Evolutionary conservation across 2,113 vertebrate genomes (phyloP).

Genomic region (Istiophorus platypterus): DNA sequence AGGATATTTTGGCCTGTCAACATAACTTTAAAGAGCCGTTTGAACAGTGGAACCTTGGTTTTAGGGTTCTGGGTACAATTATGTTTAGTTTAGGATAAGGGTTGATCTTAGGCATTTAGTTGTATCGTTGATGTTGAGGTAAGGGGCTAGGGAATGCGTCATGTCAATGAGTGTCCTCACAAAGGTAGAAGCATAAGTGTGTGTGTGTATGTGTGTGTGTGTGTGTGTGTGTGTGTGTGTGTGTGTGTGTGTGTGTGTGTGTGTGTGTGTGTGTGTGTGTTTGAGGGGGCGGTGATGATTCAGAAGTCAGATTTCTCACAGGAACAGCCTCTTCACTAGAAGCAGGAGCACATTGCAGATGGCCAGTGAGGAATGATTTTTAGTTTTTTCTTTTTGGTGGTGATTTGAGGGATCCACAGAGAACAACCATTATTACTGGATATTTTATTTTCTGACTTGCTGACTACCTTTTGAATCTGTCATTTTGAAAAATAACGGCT

Average conservation of each 20-base stretch:
- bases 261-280: conserved; percentile 32
- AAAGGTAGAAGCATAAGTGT: no score
- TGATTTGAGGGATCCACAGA: background rate
- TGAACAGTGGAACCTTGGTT: no score
- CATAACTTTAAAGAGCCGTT: no score
- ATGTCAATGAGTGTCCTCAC: no score
- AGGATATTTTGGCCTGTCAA: no score
- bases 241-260: conserved; percentile 10
- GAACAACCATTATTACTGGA: background rate
- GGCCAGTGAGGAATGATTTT: conserved; percentile 38
- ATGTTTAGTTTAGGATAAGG: no score
- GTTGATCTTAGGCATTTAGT: no score
- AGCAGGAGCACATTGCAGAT: conserved; percentile 69
- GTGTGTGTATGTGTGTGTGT: conserved; percentile 13
- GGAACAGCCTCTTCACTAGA: conserved; percentile 74
- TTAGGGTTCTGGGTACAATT: no score
- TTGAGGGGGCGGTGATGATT: conserved; percentile 75
- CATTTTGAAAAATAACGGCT: background rate
- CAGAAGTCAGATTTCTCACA: conserved; percentile 78
- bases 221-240: conserved; percentile 20
- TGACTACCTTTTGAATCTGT: background rate
- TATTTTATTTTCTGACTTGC: background rate
- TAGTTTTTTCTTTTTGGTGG: background rate
- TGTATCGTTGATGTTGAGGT: no score
- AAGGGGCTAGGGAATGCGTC: no score